A percentile compares a stretch with the other conserved stretches of the same genome.
Evolutionary conservation across 2,888 invertebrate genomes (phyloP).

Genomic region (Lottia gigantea): DNA sequence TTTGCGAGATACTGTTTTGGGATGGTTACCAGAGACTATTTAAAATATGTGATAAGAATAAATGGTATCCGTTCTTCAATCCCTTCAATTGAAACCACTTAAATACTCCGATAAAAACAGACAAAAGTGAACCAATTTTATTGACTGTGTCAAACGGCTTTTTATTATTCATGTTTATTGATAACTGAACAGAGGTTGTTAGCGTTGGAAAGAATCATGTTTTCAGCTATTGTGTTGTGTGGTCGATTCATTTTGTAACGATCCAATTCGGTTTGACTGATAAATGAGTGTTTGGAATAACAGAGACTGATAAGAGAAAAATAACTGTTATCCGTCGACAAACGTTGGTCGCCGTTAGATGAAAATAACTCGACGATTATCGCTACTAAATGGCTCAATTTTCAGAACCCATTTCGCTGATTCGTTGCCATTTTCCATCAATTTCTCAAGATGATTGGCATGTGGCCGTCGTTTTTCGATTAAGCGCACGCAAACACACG

Average conservation of each 20-base stretch:
- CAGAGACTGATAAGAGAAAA: slow-evolving; percentile 6
- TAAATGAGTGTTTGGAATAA: slow-evolving; percentile 1
- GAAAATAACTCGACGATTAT: slow-evolving; percentile 8
- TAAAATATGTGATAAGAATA: background rate
- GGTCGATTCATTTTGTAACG: slow-evolving; percentile 1
- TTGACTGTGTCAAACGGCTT: too few species aligned
- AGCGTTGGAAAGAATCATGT: too few species aligned
- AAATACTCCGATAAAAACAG: background rate
- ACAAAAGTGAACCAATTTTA: too few species aligned
- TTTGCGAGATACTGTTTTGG: too few species aligned
- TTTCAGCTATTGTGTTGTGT: background rate
- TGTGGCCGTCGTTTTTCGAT: background rate
- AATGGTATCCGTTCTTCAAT: background rate
- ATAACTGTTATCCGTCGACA: slow-evolving; percentile 9
- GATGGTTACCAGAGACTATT: background rate
- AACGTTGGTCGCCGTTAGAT: slow-evolving; percentile 3
- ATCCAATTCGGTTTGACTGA: background rate
- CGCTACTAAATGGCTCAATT: slow-evolving; percentile 9
- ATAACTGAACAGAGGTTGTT: too few species aligned
- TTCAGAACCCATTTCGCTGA: background rate
- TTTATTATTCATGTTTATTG: too few species aligned
- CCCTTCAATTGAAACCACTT: slow-evolving; percentile 6
- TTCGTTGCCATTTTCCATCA: slow-evolving; percentile 11
- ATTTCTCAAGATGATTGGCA: slow-evolving; percentile 1
- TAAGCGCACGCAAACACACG: slow-evolving; percentile 9